Conservation (phyloP, 2,888 invertebrate genomes). For the Caenorhabditis zanzibari region DNA sequence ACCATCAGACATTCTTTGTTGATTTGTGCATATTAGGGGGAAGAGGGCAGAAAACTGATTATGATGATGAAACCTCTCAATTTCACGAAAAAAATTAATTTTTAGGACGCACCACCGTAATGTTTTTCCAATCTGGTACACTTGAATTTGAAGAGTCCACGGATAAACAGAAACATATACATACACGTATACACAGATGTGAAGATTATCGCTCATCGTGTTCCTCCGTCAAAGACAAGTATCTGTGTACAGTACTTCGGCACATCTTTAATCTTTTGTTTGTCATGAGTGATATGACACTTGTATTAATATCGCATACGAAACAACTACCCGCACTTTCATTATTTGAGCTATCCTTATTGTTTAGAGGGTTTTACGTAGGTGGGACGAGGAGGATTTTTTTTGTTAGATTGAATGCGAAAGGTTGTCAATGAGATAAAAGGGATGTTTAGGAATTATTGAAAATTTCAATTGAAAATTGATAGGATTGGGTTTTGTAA, state of each 20-base stretch:
- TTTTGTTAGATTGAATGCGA: background rate
- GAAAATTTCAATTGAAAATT: too few relatives aligned
- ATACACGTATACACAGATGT: constrained; percentile 31
- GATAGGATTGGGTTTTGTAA: too few relatives aligned
- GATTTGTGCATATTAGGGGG: background rate
- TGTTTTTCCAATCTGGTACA: background rate
- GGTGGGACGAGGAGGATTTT: background rate
- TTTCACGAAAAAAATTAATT: too few relatives aligned
- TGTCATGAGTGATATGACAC: constrained; percentile 61
- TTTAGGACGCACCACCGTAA: too few relatives aligned
- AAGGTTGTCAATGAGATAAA: background rate
- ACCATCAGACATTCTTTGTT: background rate
- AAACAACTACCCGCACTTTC: constrained; percentile 45
- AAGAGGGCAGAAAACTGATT: background rate
- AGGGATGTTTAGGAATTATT: too few relatives aligned
- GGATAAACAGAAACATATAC: background rate
- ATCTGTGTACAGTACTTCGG: constrained; percentile 53
- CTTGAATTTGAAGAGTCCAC: background rate
- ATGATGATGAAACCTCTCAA: background rate
- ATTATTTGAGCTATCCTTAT: constrained; percentile 27
- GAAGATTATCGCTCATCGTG: constrained; percentile 52
- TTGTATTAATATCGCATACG: constrained; percentile 54
- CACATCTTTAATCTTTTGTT: constrained; percentile 64
- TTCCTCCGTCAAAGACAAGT: constrained; percentile 49
- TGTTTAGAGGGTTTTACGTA: background rate